Evolutionary conservation across 2,113 vertebrate genomes (phyloP).

Genomic region (Epinephelus lanceolatus): DNA sequence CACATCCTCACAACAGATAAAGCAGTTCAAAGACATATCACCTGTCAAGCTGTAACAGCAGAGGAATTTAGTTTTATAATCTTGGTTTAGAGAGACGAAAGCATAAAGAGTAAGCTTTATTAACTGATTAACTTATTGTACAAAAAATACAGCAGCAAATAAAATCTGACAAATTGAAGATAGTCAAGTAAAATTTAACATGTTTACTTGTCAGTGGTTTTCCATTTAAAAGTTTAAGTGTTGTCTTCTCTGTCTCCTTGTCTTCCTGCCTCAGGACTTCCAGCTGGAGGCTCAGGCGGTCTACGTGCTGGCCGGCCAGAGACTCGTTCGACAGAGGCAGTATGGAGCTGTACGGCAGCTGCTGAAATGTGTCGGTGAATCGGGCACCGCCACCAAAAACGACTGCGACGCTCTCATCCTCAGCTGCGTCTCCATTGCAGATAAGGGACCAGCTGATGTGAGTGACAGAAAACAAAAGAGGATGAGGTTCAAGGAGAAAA

Average conservation of each 20-base stretch:
- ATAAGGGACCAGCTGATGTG: slow-evolving; percentile 90
- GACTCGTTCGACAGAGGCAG: slow-evolving; percentile 89
- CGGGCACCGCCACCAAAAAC: slow-evolving; percentile 91
- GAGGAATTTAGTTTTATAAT: not conserved
- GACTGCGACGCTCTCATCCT: slow-evolving; percentile 94
- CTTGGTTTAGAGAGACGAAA: not conserved
- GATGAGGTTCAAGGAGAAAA: too few species aligned
- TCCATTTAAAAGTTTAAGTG: not conserved
- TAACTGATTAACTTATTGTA: not conserved
- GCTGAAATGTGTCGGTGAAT: slow-evolving; percentile 96
- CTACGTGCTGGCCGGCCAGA: slow-evolving; percentile 90
- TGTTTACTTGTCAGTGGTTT: not conserved
- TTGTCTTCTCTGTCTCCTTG: not conserved
- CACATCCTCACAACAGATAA: not conserved
- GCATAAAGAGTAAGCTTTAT: not conserved
- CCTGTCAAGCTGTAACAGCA: not conserved
- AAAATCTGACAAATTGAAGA: too few species aligned
- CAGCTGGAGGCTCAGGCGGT: slow-evolving; percentile 92
- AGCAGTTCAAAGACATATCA: not conserved
- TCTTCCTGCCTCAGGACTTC: slow-evolving; percentile 88
- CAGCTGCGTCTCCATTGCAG: slow-evolving; percentile 89
- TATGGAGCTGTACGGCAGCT: slow-evolving; percentile 91
- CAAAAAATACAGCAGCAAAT: not conserved
- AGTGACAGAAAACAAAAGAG: slow-evolving; percentile 28
- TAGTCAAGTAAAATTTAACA: not conserved